phyloP scores from a whole-genome alignment of 2,113 vertebrate genomes.

The Bubo scandiacus region DNA sequence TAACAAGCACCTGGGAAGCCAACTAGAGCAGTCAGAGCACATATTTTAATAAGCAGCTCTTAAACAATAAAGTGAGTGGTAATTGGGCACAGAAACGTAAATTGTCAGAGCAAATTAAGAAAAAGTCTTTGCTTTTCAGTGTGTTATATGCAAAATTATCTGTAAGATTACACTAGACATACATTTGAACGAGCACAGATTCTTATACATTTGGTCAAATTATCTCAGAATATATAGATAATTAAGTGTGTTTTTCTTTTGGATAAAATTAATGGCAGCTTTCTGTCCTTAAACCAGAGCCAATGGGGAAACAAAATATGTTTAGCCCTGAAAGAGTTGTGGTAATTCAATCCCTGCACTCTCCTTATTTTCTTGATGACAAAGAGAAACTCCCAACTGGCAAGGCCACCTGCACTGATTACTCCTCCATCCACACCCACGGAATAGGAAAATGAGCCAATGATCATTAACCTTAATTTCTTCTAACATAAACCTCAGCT shows the following conservation, averaged over 20 bases:
- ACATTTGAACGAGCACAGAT: slow-evolving; percentile 69
- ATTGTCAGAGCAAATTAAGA: slow-evolving; percentile 73
- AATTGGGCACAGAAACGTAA: slow-evolving; percentile 74
- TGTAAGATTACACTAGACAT: slow-evolving; percentile 72
- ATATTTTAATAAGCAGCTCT: slow-evolving; percentile 65
- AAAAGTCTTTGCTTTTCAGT: slow-evolving; percentile 58
- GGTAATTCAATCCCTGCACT: slow-evolving; percentile 78
- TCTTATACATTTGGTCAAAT: slow-evolving; percentile 67
- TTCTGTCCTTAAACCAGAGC: slow-evolving; percentile 78
- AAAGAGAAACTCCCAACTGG: slow-evolving; percentile 81
- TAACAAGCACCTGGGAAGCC: slow-evolving; percentile 58
- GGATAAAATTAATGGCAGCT: slow-evolving; percentile 79
- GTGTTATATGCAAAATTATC: slow-evolving; percentile 45
- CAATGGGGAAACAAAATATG: slow-evolving; percentile 76
- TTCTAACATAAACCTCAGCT: slow-evolving; percentile 78
- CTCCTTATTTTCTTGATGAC: slow-evolving; percentile 82
- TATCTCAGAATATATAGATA: slow-evolving; percentile 54
- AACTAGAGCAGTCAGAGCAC: slow-evolving; percentile 14
- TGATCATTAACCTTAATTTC: slow-evolving; percentile 83
- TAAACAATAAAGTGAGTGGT: slow-evolving; percentile 63
- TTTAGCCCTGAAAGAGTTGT: slow-evolving; percentile 77
- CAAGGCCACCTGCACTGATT: slow-evolving; percentile 84
- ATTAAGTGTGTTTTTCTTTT: slow-evolving; percentile 64
- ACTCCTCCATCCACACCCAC: slow-evolving; percentile 82
- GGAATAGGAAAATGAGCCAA: slow-evolving; percentile 81